Conservation (phyloP, 2,113 vertebrate species). For the Tursiops truncatus region DNA sequence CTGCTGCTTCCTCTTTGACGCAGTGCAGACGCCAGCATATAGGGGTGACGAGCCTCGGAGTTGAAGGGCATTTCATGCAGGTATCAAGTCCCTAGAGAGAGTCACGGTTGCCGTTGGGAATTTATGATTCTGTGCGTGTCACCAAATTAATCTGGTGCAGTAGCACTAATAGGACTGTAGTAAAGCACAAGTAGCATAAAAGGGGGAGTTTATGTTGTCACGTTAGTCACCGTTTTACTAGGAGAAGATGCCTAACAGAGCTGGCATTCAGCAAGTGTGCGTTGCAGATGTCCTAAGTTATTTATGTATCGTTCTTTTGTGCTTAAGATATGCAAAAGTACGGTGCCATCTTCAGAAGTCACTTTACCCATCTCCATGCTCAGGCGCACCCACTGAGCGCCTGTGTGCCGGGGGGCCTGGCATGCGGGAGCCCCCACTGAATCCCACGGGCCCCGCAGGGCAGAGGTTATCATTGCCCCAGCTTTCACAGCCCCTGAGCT, state of each 20-base stretch:
- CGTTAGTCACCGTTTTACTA: neutral
- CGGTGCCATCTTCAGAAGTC: neutral
- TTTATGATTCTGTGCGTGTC: constrained; percentile 58
- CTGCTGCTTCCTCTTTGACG: constrained; percentile 73
- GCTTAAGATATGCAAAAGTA: neutral
- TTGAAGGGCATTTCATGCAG: constrained; percentile 54
- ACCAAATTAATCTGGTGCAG: constrained; percentile 50
- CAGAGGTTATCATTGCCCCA: rapidly evolving
- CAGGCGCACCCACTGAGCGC: rapidly evolving
- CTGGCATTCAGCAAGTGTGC: constrained; percentile 62
- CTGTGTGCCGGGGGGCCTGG: rapidly evolving
- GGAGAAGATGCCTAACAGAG: constrained; percentile 8
- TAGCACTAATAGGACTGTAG: constrained; percentile 31
- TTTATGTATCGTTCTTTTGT: constrained; percentile 24
- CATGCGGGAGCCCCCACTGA: rapidly evolving
- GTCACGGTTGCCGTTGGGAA: constrained; percentile 56
- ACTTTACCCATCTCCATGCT: rapidly evolving
- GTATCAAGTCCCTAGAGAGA: constrained; percentile 65
- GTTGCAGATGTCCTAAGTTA: constrained; percentile 48
- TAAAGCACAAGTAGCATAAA: rapidly evolving
- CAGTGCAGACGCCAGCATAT: constrained; percentile 67
- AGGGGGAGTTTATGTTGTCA: rapidly evolving
- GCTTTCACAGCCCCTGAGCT: rapidly evolving
- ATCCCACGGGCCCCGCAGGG: rapidly evolving
- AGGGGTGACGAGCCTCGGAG: constrained; percentile 50